Evolutionary conservation across 1,140 invertebrate species (phyloP).

Genomic region (Listronotus bonariensis): DNA sequence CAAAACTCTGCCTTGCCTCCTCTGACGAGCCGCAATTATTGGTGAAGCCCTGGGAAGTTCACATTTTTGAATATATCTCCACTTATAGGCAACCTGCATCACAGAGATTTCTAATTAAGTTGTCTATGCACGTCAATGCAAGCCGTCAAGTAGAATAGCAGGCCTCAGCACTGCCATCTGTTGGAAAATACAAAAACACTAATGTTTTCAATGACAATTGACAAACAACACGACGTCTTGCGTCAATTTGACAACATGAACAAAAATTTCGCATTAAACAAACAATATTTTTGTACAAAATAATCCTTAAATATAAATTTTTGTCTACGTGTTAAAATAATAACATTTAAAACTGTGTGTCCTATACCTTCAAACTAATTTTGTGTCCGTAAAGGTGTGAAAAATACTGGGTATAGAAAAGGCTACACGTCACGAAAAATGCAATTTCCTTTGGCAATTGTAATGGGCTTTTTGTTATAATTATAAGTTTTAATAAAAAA

Average conservation of each 20-base stretch:
- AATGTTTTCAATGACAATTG: neutral
- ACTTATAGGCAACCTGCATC: too few relatives aligned
- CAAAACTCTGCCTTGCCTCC: too few relatives aligned
- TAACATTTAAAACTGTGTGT: neutral
- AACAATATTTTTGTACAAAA: conserved; percentile 14
- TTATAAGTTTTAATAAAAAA: conserved; percentile 54
- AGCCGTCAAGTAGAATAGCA: too few relatives aligned
- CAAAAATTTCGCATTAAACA: conserved; percentile 7
- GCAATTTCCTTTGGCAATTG: neutral
- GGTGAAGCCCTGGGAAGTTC: too few relatives aligned
- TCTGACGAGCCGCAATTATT: too few relatives aligned
- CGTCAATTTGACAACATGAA: conserved; percentile 14
- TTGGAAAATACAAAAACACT: too few relatives aligned
- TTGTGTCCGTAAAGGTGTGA: too few relatives aligned
- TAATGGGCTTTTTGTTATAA: conserved; percentile 13
- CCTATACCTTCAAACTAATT: neutral
- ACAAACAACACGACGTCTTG: conserved; percentile 11
- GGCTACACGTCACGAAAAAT: conserved; percentile 21
- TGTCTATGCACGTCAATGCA: too few relatives aligned
- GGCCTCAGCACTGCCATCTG: too few relatives aligned
- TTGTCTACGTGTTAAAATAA: conserved; percentile 10
- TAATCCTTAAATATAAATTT: conserved; percentile 5
- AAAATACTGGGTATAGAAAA: neutral
- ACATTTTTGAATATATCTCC: too few relatives aligned
- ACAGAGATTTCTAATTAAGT: too few relatives aligned